Evolutionary conservation across 2,113 vertebrate species (phyloP), one percentile per base, ranked within the genome.

Genomic region (Phycodurus eques): DNA sequence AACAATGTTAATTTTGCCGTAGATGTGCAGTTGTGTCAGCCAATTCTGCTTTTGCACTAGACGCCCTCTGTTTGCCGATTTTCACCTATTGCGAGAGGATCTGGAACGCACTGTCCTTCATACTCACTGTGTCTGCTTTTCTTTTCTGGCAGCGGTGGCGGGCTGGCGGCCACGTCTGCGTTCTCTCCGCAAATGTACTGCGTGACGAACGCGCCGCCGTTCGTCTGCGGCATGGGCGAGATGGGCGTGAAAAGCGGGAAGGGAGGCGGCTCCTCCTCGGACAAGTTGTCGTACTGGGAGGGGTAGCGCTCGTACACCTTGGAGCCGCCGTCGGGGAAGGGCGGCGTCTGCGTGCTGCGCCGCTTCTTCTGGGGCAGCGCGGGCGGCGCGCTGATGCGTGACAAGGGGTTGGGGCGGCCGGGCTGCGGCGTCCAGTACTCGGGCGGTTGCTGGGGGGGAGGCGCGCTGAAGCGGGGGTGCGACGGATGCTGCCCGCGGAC

Each of bases 291-390:
- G 0, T 96, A 98, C 3, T 98, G 97, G 0, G 96, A 98, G 0
- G 96, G 96, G 73, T 93, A 95, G 54, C 96, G 93, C 85, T 97
- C 96, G 0, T 95, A 97, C 54, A 90, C 86, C 70, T 94, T 88
- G 74, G 92, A 93, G 65, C 93, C 88, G 31, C 44, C 79, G 7
- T 96, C 96, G 0, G 86, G 54, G 73, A 85, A 87, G 20, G 84
- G 64, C 3, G 90, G 90, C 54, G 66, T 92, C 89, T 85, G 94
- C 2, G 94, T 93, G 0, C 96, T 97, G 65, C 95, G 92, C 8
- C 96, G 93, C 86, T 98, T 98, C 90, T 99, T 99, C 86, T 96
- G 94, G 0, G 98, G 98, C 0, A 99, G 90, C 44, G 97, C 97
- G 0, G 97, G 98, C 0, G 98, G 96, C 2, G 81, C 93, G 67